phyloP scores from a whole-genome alignment of 2,113 vertebrate species.

The Hemibagrus wyckioides region DNA sequence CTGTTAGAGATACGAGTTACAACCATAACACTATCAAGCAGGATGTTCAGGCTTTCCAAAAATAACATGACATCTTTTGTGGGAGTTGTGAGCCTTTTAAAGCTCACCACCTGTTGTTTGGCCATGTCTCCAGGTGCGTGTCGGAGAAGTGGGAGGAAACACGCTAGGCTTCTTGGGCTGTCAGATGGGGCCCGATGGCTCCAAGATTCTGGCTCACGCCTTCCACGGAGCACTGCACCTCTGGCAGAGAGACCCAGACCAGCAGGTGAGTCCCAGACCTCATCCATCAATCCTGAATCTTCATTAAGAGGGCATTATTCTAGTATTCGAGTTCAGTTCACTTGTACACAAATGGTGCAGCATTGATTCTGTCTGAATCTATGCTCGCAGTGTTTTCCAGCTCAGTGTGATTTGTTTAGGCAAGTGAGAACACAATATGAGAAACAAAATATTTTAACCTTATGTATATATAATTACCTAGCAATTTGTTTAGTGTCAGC shows the following conservation, averaged over 20 bases:
- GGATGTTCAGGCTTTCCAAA: background rate
- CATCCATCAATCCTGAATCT: background rate
- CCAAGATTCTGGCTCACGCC: conserved; percentile 88
- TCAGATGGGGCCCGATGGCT: conserved; percentile 89
- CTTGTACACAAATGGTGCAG: background rate
- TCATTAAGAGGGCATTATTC: background rate
- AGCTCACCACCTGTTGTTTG: background rate
- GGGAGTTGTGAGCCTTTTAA: background rate
- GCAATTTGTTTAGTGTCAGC: background rate
- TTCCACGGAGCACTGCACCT: conserved; percentile 95
- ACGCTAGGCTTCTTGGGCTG: conserved; percentile 95
- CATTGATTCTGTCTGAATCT: background rate
- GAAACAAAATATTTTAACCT: background rate
- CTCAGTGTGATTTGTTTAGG: background rate
- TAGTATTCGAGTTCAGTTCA: background rate
- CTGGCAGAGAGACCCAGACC: conserved; percentile 79
- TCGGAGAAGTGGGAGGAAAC: conserved; percentile 97
- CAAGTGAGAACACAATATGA: background rate
- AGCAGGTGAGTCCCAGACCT: conserved; percentile 69
- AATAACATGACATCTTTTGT: background rate
- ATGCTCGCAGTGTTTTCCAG: background rate
- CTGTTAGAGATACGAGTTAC: background rate
- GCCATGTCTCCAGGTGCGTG: conserved; percentile 79
- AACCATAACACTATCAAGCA: background rate
- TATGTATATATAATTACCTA: background rate